Percentiles rank a stretch among this genome's conserved stretches.
These are phyloP conservation scores for Cyanistes caeruleus DNA, from an alignment of 2,113 vertebrate species.

Conservation along the genomic window DNA sequence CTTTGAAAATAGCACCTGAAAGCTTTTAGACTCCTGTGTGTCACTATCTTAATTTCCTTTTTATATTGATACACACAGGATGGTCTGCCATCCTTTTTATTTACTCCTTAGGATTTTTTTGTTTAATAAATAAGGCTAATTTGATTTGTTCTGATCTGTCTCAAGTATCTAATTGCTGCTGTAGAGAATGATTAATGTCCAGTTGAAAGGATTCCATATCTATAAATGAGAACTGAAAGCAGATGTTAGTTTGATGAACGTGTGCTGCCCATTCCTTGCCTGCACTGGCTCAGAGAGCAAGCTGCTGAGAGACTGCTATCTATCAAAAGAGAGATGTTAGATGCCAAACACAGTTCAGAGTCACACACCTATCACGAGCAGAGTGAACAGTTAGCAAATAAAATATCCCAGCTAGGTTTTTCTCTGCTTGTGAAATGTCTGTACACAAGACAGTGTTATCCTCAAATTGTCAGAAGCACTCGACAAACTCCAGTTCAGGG, in stretches of 20 bases:
- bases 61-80: not conserved
- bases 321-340: slow-evolving; percentile 61
- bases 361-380: slow-evolving; percentile 18
- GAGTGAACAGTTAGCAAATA: slow-evolving; percentile 51
- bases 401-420: slow-evolving; percentile 9
- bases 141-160: slow-evolving; percentile 46
- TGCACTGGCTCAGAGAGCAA: slow-evolving; percentile 32
- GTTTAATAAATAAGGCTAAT: slow-evolving; percentile 58
- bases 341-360: slow-evolving; percentile 54
- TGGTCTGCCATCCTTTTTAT: not conserved
- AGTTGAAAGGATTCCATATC: slow-evolving; percentile 66
- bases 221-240: slow-evolving; percentile 67
- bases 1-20: slow-evolving; percentile 34
- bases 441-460: not conserved
- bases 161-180: slow-evolving; percentile 63
- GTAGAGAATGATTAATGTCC: slow-evolving; percentile 71
- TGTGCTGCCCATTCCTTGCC: slow-evolving; percentile 37
- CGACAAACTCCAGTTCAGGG: slow-evolving; percentile 10
- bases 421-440: slow-evolving; percentile 4
- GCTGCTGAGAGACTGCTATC: slow-evolving; percentile 49
- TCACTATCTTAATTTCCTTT: slow-evolving; percentile 2
- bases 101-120: not conserved
- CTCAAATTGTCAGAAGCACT: not conserved
- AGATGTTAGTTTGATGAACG: slow-evolving; percentile 74
- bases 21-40: slow-evolving; percentile 3